These are phyloP conservation scores for Sebastiscus tertius DNA, from an alignment of 2,797 vertebrate species.

Conservation along the genomic window DNA sequence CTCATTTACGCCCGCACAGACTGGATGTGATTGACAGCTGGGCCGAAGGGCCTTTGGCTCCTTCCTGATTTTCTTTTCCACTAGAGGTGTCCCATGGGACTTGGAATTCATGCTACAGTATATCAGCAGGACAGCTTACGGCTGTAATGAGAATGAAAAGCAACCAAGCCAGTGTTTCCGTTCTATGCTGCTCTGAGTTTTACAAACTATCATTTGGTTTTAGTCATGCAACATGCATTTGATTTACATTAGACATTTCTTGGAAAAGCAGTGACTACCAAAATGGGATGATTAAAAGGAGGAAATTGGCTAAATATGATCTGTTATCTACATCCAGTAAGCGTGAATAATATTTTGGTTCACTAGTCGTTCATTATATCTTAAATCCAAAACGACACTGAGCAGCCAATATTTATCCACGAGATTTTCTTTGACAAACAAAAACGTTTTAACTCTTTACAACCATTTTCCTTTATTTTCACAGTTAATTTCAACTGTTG, in stretches of 20 bases:
- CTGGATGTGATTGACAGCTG: conserved; percentile 78
- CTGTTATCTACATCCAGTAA: neutral
- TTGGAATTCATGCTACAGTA: conserved; percentile 67
- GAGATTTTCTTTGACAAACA: conserved; percentile 1
- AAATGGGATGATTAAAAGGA: neutral
- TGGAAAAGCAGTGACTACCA: neutral
- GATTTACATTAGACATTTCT: neutral
- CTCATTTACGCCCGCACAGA: conserved; percentile 51
- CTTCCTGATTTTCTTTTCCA: conserved; percentile 71
- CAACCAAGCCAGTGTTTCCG: conserved; percentile 18
- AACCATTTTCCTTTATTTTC: neutral
- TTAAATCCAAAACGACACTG: conserved; percentile 3
- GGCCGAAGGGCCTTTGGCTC: conserved; percentile 73
- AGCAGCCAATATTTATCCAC: neutral
- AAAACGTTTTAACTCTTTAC: neutral
- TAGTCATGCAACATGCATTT: neutral
- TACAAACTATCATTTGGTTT: conserved; percentile 20
- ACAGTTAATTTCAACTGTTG: conserved; percentile 26
- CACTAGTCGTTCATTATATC: neutral
- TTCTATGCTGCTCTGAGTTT: conserved; percentile 20
- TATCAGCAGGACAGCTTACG: conserved; percentile 72
- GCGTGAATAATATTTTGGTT: conserved; percentile 27
- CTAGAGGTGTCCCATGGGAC: conserved; percentile 71
- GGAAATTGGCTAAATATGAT: neutral
- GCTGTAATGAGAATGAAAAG: conserved; percentile 69